A percentile compares a stretch with the other conserved stretches of the same genome.
These are phyloP conservation scores for Orchesella flavescens DNA, from an alignment of 2,888 invertebrate species.

Conservation along the genomic window DNA sequence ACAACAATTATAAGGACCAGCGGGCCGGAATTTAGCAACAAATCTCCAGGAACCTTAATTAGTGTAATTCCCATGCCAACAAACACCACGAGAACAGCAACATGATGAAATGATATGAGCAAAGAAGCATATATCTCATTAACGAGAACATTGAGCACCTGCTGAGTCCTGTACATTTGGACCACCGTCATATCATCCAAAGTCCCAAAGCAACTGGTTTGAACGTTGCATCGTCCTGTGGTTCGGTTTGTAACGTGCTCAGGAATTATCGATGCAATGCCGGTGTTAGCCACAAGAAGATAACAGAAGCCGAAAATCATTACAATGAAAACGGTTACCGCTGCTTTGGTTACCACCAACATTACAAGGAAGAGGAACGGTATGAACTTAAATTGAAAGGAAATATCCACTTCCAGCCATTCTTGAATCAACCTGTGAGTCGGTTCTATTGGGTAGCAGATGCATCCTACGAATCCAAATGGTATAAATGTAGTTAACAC, in stretches of 20 bases:
- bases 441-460: neutral
- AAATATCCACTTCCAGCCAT: neutral
- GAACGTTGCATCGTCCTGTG: neutral
- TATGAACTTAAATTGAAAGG: neutral
- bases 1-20: neutral
- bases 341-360: neutral
- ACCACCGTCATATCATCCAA: neutral
- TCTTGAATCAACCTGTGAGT: neutral
- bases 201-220: neutral
- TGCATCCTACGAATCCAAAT: neutral
- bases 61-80: neutral
- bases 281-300: neutral
- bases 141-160: neutral
- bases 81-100: neutral
- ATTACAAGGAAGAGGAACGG: neutral
- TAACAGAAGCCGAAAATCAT: neutral
- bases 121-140: neutral
- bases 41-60: neutral
- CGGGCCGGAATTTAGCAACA: neutral
- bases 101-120: neutral
- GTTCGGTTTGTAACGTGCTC: neutral
- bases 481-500: neutral
- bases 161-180: constrained; percentile 5
- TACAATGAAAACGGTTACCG: neutral
- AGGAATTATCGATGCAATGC: neutral